Base-by-base conservation (phyloP, 2,888 invertebrate genomes). In the Cylloceria caligata region DNA sequence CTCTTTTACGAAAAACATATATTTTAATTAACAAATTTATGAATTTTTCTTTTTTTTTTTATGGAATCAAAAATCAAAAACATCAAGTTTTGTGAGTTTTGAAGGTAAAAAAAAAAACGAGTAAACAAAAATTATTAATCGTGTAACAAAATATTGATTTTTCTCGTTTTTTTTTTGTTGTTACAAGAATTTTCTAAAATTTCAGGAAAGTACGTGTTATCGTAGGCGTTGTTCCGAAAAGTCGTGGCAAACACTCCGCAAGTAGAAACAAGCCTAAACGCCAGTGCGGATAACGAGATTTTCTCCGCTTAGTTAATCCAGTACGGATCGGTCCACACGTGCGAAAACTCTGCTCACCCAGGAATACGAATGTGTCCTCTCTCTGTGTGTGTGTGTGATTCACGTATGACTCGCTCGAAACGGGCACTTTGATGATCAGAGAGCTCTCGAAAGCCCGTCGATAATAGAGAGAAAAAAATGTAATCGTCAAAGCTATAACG, bases 271-370 rank as follows among this genome's bases (percentile, higher is more conserved):
- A 75, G 68, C 60, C 55, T 39, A 81, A 72, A 69, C 83, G 78
- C 81, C 83, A 80, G 86, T 84, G 84, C 81, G 86, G 88, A 85
- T 90, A 90, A 90, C 87, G 83, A 87, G 83, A 87, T 90, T 90
- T 90, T 84, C 87, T 84, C 79, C 86, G 89, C 88, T 88, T 89
- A 87, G 89, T 90, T 89, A 88, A 89, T 89, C 86, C 83, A 85
- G 84, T 86, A 85, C 86, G 88, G 89, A 90, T 89, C 88, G 88
- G 85, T 88, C 89, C 87, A 34, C 77, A 77, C 81, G 89, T 88
- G 88, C 88, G 89, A 89, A 89, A 89, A 89, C 88, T 87, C 67
- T 71, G 69, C 77, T 45, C 27, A 27, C 6, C 24, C 5, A 19
- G 21, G 9, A n/a, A 6, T 9, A 16, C 49, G 13, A 19, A 13